phyloP scores from a whole-genome alignment of 1,140 invertebrate genomes.

The Drosophila sulfurigaster region DNA sequence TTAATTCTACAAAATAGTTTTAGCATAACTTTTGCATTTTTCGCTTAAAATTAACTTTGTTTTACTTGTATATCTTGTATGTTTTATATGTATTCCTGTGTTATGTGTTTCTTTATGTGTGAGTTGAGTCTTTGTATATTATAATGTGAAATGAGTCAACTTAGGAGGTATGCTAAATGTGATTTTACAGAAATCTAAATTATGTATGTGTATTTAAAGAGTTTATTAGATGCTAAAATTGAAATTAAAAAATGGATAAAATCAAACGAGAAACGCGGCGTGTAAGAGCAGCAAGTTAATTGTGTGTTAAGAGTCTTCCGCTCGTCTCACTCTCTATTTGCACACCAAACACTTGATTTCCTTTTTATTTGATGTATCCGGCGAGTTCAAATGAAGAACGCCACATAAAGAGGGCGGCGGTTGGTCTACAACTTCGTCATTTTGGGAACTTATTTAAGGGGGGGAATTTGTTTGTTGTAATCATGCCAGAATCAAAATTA shows the following conservation, averaged over 20 bases:
- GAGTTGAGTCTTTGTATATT: slow-evolving; percentile 26
- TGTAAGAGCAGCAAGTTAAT: slow-evolving; percentile 64
- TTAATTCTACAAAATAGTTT: slow-evolving; percentile 5
- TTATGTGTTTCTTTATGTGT: slow-evolving; percentile 14
- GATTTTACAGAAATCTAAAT: slow-evolving; percentile 50
- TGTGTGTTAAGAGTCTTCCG: slow-evolving; percentile 18
- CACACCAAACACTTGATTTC: neutral
- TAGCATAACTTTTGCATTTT: slow-evolving; percentile 52
- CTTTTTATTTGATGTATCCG: neutral
- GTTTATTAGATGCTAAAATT: slow-evolving; percentile 75
- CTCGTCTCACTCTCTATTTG: neutral
- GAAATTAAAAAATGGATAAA: slow-evolving; percentile 71
- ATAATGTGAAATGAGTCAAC: slow-evolving; percentile 28
- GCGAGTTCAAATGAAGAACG: neutral
- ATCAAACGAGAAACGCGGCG: slow-evolving; percentile 69
- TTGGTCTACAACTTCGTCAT: slow-evolving; percentile 62
- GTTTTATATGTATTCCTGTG: neutral
- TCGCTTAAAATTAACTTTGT: slow-evolving; percentile 55
- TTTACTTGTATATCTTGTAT: slow-evolving; percentile 1
- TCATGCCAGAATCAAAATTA: slow-evolving; percentile 36
- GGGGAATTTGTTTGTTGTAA: slow-evolving; percentile 9
- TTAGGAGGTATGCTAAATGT: slow-evolving; percentile 45
- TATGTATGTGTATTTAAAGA: slow-evolving; percentile 65
- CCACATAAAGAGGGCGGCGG: slow-evolving; percentile 56
- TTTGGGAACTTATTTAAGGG: slow-evolving; percentile 60